A percentile compares a stretch with the other conserved stretches of the same genome.
Conservation (phyloP, 2,888 invertebrate species). For the Lepidocyrtinus sp. region DNA sequence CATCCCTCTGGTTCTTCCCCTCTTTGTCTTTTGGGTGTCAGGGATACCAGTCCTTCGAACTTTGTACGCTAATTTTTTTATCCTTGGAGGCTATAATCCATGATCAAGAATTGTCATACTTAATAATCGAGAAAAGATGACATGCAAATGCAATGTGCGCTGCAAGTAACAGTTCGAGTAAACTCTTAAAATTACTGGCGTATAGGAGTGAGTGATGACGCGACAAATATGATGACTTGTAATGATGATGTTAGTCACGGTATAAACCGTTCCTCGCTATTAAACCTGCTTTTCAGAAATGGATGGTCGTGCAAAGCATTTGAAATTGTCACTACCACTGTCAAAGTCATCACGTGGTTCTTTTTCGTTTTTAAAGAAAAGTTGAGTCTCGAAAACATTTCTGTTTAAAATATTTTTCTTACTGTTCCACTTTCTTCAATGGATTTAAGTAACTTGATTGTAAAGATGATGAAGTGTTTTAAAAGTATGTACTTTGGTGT, state of each 20-base stretch:
- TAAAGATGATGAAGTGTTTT: neutral
- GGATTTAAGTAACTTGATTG: neutral
- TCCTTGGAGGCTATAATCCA: too few relatives aligned
- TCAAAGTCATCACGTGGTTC: slow-evolving; percentile 1
- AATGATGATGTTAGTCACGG: slow-evolving; percentile 14
- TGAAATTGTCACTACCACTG: slow-evolving; percentile 3
- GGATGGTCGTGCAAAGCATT: neutral
- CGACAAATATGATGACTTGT: neutral
- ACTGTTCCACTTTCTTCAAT: neutral
- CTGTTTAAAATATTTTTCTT: slow-evolving; percentile 1
- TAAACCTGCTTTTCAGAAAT: neutral
- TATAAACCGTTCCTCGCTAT: neutral
- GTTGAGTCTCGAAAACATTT: neutral
- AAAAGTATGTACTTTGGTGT: neutral
- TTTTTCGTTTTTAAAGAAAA: neutral
- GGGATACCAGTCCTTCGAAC: too few relatives aligned
- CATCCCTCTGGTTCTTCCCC: too few relatives aligned
- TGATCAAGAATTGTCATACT: too few relatives aligned
- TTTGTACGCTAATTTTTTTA: too few relatives aligned
- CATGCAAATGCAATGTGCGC: too few relatives aligned
- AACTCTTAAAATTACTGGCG: too few relatives aligned
- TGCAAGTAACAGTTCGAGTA: too few relatives aligned
- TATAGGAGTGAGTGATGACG: neutral
- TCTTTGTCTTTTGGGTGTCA: too few relatives aligned
- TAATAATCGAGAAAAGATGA: too few relatives aligned